phyloP scores from a whole-genome alignment of 2,113 vertebrate genomes.

The Phalacrocorax carbo region DNA sequence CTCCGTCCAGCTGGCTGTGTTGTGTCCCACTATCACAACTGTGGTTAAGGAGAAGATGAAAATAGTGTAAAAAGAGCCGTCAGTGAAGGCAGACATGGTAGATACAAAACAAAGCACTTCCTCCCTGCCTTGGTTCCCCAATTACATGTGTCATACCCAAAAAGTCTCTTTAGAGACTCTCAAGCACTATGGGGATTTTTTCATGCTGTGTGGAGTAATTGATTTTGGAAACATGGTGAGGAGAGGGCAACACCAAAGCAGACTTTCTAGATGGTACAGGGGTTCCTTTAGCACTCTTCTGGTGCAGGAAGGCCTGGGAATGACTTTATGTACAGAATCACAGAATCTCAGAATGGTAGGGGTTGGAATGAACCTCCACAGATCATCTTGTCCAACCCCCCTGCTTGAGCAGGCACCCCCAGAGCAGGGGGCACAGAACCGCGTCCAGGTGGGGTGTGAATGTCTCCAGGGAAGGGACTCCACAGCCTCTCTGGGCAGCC shows the following conservation, averaged over 20 bases:
- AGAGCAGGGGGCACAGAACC: no score
- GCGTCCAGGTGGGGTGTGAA: no score
- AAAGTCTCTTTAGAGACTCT: neutral
- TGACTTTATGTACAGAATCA: no score
- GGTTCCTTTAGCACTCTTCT: neutral
- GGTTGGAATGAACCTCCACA: no score
- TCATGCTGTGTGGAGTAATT: neutral
- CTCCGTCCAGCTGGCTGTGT: neutral
- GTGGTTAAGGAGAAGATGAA: neutral
- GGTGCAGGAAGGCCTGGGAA: neutral
- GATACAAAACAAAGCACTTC: neutral
- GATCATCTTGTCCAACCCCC: no score
- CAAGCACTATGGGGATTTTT: neutral
- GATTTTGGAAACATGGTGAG: neutral
- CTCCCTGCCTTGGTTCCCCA: neutral
- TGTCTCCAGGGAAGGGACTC: no score
- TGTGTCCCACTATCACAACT: no score
- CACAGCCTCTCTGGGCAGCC: no score
- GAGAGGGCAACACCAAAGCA: neutral
- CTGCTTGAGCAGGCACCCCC: no score
- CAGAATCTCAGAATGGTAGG: no score
- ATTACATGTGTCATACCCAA: rapidly evolving
- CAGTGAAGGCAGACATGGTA: neutral
- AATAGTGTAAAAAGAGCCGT: neutral
- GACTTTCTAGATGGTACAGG: neutral